Evolutionary conservation across 2,888 invertebrate genomes (phyloP).

Genomic region (Patella ulyssiponensis): DNA sequence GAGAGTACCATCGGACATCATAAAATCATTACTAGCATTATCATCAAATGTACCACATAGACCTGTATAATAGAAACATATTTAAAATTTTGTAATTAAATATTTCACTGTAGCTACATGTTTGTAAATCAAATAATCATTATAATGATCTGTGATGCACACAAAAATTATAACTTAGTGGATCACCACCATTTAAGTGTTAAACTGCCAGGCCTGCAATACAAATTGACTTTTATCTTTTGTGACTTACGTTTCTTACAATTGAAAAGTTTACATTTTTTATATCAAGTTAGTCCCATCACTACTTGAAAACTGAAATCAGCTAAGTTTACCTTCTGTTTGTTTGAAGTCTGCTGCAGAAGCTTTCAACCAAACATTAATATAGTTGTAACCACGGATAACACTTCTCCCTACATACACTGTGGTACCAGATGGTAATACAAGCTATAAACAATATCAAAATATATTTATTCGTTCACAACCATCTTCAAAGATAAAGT

Average conservation of each 20-base stretch:
- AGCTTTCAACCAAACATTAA: constrained; percentile 57
- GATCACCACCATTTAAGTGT: too few species aligned
- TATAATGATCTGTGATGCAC: too few species aligned
- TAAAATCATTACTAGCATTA: constrained; percentile 37
- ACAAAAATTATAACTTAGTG: too few species aligned
- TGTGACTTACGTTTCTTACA: too few species aligned
- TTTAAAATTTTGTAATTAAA: not conserved
- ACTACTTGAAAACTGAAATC: too few species aligned
- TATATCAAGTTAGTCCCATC: too few species aligned
- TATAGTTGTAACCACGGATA: constrained; percentile 44
- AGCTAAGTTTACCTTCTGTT: constrained; percentile 40
- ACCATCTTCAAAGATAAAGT: not conserved
- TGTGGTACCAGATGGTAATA: constrained; percentile 45
- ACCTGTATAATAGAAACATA: constrained; percentile 20
- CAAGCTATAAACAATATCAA: constrained; percentile 32
- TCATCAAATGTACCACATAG: constrained; percentile 43
- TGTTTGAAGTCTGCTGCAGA: constrained; percentile 48
- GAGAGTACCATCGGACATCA: constrained; percentile 30
- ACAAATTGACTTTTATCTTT: too few species aligned
- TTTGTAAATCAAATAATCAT: too few species aligned
- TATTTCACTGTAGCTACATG: too few species aligned
- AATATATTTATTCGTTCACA: not conserved
- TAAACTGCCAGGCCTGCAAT: too few species aligned
- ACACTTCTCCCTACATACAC: constrained; percentile 39
- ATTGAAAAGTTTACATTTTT: too few species aligned